phyloP scores from a whole-genome alignment of 2,113 vertebrate genomes.

The Triplophysa dalaica region DNA sequence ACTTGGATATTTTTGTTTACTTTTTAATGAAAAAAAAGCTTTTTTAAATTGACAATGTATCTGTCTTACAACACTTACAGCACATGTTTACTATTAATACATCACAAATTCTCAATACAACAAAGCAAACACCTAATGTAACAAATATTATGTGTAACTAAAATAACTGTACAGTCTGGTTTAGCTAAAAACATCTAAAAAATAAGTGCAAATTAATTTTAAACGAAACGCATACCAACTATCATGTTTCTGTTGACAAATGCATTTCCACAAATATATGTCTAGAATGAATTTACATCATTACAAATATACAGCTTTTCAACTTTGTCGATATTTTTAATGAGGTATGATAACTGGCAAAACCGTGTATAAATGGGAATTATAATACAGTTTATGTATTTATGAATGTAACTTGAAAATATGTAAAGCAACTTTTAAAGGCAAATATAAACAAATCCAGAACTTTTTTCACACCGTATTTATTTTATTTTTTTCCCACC shows the following conservation, averaged over 20 bases:
- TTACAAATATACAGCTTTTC: constrained; percentile 14
- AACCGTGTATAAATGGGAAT: constrained; percentile 6
- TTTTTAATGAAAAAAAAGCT: background rate
- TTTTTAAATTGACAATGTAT: background rate
- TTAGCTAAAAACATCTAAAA: background rate
- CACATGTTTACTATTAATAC: background rate
- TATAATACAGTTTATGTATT: background rate
- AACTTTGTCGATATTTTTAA: constrained; percentile 1
- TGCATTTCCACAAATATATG: constrained; percentile 15
- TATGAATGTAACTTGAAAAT: background rate
- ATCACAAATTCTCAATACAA: background rate
- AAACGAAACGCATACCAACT: background rate
- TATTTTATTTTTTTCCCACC: background rate
- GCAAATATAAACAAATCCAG: background rate
- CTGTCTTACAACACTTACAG: too few species aligned
- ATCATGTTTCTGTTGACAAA: background rate
- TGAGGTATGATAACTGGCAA: background rate
- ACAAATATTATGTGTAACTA: background rate
- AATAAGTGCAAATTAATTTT: background rate
- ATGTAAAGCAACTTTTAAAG: background rate
- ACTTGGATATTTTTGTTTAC: background rate
- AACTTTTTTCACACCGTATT: background rate
- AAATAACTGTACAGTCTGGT: background rate
- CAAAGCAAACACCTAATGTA: background rate
- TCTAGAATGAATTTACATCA: background rate